Conservation (phyloP, 2,113 vertebrate genomes). For the Entomyzon cyanotis region DNA sequence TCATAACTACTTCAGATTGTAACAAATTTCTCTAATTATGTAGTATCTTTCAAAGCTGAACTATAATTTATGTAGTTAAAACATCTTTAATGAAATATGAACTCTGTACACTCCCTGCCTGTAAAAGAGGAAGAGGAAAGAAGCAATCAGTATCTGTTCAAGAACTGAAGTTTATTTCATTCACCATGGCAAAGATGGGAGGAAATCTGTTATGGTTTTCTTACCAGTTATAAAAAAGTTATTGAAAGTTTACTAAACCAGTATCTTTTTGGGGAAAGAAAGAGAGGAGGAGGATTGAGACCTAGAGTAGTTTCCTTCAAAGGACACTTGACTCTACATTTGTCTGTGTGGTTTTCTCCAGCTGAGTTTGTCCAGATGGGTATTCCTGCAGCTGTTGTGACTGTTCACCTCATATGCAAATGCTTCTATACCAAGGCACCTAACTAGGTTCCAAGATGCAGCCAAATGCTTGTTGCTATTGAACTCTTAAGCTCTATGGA, state of each 20-base stretch:
- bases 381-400: not conserved
- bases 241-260: not conserved
- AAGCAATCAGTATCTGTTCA: not conserved
- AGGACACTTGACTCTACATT: not conserved
- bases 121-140: not conserved
- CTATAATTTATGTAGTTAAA: not conserved
- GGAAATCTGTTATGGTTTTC: not conserved
- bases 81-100: not conserved
- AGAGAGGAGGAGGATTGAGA: not conserved
- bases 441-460: not conserved
- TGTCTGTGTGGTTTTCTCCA: not conserved
- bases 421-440: not conserved
- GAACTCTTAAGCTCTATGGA: not conserved
- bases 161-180: not conserved
- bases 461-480: not conserved
- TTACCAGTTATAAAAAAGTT: not conserved
- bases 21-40: not conserved
- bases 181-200: not conserved
- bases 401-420: not conserved
- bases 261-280: not conserved
- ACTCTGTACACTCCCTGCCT: not conserved
- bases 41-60: not conserved
- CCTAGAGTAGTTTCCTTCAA: not conserved
- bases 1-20: not conserved
- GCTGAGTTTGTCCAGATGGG: not conserved